Evolutionary conservation across 1,140 invertebrate species (phyloP), one percentile per base, ranked within the genome.

Genomic region (Goniozus legneri): DNA sequence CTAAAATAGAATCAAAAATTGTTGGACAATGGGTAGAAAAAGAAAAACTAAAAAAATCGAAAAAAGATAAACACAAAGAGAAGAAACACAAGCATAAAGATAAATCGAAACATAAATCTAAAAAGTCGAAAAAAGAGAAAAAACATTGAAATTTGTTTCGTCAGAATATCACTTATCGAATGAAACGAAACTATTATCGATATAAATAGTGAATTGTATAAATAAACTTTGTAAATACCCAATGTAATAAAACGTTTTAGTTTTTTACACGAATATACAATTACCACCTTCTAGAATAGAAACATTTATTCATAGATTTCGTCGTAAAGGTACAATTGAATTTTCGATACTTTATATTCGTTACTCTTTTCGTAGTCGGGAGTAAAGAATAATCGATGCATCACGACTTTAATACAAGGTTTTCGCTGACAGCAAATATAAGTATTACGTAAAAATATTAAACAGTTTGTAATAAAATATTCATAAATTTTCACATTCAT

Each of bases 41-140:
- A 62, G 33, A 54, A 27, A 24, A 67, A 54, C 33, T 32, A 13
- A 71, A 70, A n/a, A 72, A 74, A 36, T 62, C 56, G 1, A 72
- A 76, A 21, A 74, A 76, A 34, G 62, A 70, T n/a, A n/a, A n/a
- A n/a, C n/a, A n/a, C n/a, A n/a, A n/a, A 8, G 71, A 77, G 41
- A 75, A 76, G 4, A 74, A 75, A 31, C 67, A 73, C n/a, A 78
- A 74, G 49, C 67, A 74, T 12, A 77, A 71, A 24, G 66, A 71
- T 15, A 53, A 44, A 20, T 47, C 55, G 4, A 49, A 62, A 36
- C 56, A 43, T 8, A 44, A 62, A 48, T 53, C n/a, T n/a, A n/a
- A 52, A 10, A 66, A 64, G n/a, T 61, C 67, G 14, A 67, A 69
- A n/a, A 63, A 73, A 40, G 62, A 69, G 22, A 74, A 67, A 64